Conservation (phyloP, 2,113 vertebrate genomes). For the Boulengeromyrus knoepffleri region DNA sequence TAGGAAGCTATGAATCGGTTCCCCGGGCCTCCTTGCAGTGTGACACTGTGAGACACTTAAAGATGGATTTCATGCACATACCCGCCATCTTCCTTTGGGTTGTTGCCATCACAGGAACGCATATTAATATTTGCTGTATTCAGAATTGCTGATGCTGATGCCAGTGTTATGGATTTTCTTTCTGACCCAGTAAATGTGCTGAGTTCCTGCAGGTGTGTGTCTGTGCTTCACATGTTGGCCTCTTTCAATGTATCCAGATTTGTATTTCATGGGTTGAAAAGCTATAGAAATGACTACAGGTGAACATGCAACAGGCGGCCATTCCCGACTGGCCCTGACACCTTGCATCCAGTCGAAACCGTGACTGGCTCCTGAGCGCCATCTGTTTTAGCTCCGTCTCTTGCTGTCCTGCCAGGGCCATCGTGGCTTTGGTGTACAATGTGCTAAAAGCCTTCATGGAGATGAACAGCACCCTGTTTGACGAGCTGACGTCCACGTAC, state of each 20-base stretch:
- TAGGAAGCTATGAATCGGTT: neutral
- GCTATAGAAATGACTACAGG: neutral
- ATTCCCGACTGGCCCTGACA: neutral
- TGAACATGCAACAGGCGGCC: neutral
- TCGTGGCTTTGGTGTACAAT: slow-evolving; percentile 97
- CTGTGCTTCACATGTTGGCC: neutral
- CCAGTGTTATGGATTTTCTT: neutral
- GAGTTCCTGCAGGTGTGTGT: neutral
- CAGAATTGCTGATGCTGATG: neutral
- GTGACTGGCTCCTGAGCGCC: neutral
- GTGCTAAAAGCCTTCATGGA: slow-evolving; percentile 99
- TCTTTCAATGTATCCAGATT: neutral
- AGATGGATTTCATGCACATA: neutral
- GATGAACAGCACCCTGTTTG: slow-evolving; percentile 99
- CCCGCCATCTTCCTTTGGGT: neutral
- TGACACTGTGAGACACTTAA: neutral
- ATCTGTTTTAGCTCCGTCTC: neutral
- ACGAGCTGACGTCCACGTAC: slow-evolving; percentile 97
- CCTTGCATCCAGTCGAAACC: neutral
- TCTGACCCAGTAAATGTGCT: neutral
- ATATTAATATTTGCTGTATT: neutral
- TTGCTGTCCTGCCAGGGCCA: slow-evolving; percentile 68
- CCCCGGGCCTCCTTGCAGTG: neutral
- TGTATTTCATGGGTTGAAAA: neutral
- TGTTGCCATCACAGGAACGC: neutral